phyloP scores from a whole-genome alignment of 30 jellyfish, hydroid and myxozoan genomes.

The Calvadosia cruxmelitensis region DNA sequence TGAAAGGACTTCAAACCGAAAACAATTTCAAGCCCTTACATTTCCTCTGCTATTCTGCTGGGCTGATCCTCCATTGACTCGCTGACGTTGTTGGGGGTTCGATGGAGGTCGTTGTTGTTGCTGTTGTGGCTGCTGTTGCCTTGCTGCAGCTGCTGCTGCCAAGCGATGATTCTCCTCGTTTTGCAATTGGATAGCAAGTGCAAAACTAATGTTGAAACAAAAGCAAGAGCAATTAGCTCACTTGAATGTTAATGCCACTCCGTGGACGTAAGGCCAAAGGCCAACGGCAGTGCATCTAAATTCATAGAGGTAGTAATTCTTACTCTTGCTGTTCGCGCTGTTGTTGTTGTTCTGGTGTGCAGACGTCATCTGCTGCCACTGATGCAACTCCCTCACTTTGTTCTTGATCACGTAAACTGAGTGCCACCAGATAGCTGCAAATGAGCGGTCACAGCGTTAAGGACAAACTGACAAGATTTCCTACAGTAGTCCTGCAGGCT shows the following conservation, averaged over 20 bases:
- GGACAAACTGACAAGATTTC: too few species aligned
- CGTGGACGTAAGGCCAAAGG: not conserved
- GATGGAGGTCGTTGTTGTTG: conserved; percentile 16
- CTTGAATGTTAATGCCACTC: not conserved
- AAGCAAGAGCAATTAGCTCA: not conserved
- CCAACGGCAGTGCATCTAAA: not conserved
- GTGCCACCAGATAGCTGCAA: conserved; percentile 74
- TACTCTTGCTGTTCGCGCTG: conserved; percentile 42
- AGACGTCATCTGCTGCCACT: not conserved
- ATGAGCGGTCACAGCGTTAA: not conserved
- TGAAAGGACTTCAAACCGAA: too few species aligned
- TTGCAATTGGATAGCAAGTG: conserved; percentile 67
- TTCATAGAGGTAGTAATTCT: not conserved
- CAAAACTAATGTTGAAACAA: conserved; percentile 25
- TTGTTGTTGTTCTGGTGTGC: conserved; percentile 26
- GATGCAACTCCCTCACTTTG: conserved; percentile 9
- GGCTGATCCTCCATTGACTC: conserved; percentile 19
- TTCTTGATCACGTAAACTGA: conserved; percentile 53
- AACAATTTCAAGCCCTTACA: too few species aligned
- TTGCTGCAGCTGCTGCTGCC: conserved; percentile 13
- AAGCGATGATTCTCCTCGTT: conserved; percentile 49
- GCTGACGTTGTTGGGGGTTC: conserved; percentile 1
- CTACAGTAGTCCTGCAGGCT: not conserved
- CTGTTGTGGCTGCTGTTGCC: conserved; percentile 30
- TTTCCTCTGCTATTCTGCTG: conserved; percentile 14